Evolutionary conservation across 2,797 vertebrate species (phyloP).

Genomic region (Poeciliopsis paucimaculata): DNA sequence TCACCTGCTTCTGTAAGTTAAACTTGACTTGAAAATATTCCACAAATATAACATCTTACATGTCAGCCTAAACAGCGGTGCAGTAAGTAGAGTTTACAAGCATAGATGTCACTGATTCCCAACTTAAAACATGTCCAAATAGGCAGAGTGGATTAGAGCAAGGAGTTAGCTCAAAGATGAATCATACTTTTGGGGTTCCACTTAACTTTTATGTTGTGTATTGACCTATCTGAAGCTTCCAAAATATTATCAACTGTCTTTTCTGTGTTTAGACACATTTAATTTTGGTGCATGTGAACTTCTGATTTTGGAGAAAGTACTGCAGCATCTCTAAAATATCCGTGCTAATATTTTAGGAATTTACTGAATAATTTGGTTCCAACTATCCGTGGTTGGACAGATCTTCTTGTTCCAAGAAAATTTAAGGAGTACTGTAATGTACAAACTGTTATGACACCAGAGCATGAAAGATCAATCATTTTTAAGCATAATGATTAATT

Average conservation of each 20-base stretch:
- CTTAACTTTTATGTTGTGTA: neutral
- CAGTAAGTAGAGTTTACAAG: neutral
- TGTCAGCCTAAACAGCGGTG: neutral
- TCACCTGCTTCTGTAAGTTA: constrained; percentile 90
- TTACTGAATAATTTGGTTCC: neutral
- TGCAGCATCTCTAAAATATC: neutral
- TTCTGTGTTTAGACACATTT: neutral
- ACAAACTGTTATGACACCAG: neutral
- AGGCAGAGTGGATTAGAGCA: neutral
- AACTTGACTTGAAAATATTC: neutral
- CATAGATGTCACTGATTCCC: neutral
- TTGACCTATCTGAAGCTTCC: neutral
- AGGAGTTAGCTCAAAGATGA: neutral
- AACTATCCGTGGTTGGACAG: too few species aligned
- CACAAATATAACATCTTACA: neutral
- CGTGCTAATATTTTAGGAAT: neutral
- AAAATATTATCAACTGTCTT: neutral
- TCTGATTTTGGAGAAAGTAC: neutral
- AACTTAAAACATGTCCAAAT: neutral
- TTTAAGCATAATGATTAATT: neutral
- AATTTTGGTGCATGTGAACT: neutral
- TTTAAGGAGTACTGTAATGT: neutral
- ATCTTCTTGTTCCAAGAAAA: neutral
- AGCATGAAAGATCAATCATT: neutral
- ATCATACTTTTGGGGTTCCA: neutral